A percentile compares a stretch with the other conserved stretches of the same genome.
Conservation (phyloP, 2,797 vertebrate genomes). For the Epinephelus coioides region DNA sequence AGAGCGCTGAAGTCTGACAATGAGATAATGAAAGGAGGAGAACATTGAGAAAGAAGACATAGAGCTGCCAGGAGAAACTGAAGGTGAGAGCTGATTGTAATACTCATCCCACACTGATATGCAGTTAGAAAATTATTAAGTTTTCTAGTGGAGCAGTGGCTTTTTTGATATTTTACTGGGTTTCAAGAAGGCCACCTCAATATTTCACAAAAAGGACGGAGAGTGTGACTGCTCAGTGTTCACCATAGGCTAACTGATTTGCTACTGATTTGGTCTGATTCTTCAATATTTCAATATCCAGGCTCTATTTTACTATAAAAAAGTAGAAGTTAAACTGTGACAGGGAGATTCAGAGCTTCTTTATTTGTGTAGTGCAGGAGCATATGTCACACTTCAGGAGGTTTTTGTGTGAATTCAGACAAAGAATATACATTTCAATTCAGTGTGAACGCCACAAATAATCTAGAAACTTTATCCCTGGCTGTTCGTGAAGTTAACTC, state of each 20-base stretch:
- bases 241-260: background rate
- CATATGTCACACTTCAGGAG: background rate
- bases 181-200: background rate
- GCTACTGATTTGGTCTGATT: background rate
- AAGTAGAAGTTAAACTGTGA: background rate
- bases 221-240: background rate
- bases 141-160: background rate
- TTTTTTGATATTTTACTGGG: background rate
- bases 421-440: background rate
- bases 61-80: slow-evolving; percentile 27
- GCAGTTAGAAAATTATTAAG: background rate
- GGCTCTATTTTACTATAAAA: background rate
- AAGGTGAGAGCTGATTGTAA: slow-evolving; percentile 58
- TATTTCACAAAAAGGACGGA: background rate
- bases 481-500: background rate
- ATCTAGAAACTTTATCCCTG: background rate
- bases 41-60: slow-evolving; percentile 41
- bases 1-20: slow-evolving; percentile 53
- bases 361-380: background rate
- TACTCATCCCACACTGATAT: background rate
- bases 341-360: background rate
- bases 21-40: slow-evolving; percentile 62
- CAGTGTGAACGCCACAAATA: background rate
- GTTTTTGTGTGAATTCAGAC: background rate
- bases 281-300: background rate